Percentiles rank a stretch among this genome's conserved stretches.
phyloP scores from a whole-genome alignment of 2,888 invertebrate species.

The Macrophya alboannulata region DNA sequence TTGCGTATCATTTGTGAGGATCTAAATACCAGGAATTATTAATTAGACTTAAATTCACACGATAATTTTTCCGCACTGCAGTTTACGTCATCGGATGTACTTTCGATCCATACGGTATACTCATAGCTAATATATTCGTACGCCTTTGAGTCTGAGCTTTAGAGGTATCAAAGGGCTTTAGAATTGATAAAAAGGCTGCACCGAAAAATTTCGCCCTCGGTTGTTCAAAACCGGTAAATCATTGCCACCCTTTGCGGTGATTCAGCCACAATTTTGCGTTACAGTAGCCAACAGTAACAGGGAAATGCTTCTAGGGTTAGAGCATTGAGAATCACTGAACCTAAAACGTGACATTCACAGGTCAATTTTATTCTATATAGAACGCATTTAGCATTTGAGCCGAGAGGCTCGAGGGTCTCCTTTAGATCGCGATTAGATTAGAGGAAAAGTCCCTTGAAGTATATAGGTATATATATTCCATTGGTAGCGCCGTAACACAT shows the following conservation, averaged over 20 bases:
- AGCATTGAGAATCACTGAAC: conserved; percentile 32
- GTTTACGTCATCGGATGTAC: background rate
- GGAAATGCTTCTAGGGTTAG: conserved; percentile 28
- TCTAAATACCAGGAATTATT: background rate
- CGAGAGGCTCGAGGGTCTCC: conserved; percentile 33
- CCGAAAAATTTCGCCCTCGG: conserved; percentile 1
- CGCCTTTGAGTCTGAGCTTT: background rate
- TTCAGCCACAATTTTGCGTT: conserved; percentile 23
- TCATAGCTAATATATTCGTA: background rate
- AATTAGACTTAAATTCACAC: background rate
- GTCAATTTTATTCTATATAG: conserved; percentile 41
- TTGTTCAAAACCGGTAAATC: conserved; percentile 32
- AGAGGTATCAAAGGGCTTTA: background rate
- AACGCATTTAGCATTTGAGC: conserved; percentile 32
- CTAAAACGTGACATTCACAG: conserved; percentile 28
- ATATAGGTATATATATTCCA: no score
- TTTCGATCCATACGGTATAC: background rate
- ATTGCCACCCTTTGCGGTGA: conserved; percentile 21
- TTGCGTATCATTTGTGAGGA: background rate
- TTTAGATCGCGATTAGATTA: conserved; percentile 39
- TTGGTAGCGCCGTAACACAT: background rate
- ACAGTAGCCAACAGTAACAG: background rate
- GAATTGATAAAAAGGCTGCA: no score
- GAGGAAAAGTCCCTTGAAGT: conserved; percentile 36
- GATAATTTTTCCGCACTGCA: background rate